Evolutionary conservation across 2,888 invertebrate genomes (phyloP), one percentile per base, ranked within the genome.

Genomic region (Drosophila paucipuncta): DNA sequence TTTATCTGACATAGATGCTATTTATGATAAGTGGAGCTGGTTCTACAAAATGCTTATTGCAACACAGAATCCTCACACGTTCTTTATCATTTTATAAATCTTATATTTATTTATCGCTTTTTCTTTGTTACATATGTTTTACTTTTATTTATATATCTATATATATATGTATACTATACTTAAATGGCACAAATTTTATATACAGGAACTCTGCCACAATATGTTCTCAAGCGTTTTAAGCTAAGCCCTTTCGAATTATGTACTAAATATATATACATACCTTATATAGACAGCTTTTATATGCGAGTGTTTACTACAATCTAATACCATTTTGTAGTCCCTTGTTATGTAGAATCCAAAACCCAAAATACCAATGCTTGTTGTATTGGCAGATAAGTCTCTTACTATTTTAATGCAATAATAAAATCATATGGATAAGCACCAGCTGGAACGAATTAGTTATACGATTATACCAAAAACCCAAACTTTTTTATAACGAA

Each of bases 391-490:
- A 57, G 18, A 41, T 22, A 41, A 49, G 53, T 52, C 28, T 31
- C 52, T 13, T 43, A 53, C 37, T 13, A 71, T 25, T 43, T 49
- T 54, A 53, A 13, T 39, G 25, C 57, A 43, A 39, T n/a, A 13
- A 37, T 13, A 43, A 53, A 37, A 43, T 11, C 13, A 41, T 54
- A 30, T 68, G 61, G 43, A 60, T 41, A 55, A 22, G 53, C 49
- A 55, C 55, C 25, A 53, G 11, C 47, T 59, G 59, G n/a, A 67
- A 65, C 64, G 72, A 80, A 76, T 80, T 69, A 80, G 80, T 52
- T 80, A 72, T 80, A 80, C 74, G 65, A 80, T 68, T 74, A 80
- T 80, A 80, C 80, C 80, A 80, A 80, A 80, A 80, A 80, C 30
- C 47, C 63, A 63, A 75, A 64, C 50, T 49, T 68, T 71, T 79